Conservation (phyloP, 2,888 invertebrate species). For the Lacanobia wlatinum region DNA sequence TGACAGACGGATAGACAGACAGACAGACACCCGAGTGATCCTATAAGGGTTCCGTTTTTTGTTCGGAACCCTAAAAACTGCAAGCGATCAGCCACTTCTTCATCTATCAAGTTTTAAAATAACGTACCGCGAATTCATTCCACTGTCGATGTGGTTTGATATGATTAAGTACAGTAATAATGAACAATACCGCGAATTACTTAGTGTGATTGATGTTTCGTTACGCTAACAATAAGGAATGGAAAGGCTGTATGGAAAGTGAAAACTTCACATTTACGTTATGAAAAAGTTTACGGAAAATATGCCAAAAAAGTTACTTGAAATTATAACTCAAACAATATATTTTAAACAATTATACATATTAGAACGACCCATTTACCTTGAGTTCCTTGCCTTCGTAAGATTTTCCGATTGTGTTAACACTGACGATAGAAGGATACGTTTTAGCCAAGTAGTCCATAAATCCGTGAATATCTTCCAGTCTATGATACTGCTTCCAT, state of each 20-base stretch:
- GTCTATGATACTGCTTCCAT: constrained; percentile 95
- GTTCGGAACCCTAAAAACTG: no score
- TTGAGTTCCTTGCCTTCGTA: constrained; percentile 94
- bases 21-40: no score
- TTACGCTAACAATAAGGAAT: constrained; percentile 36
- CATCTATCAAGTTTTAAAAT: neutral
- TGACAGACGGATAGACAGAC: no score
- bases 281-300: no score
- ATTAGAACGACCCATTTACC: constrained; percentile 78
- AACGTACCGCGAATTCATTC: constrained; percentile 32
- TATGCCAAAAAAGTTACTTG: neutral
- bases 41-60: no score
- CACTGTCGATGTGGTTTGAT: constrained; percentile 29
- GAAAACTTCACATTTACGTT: constrained; percentile 1
- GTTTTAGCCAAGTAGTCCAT: constrained; percentile 94
- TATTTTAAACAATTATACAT: neutral
- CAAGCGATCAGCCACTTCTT: neutral
- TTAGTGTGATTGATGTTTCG: constrained; percentile 44
- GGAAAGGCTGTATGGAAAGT: constrained; percentile 30
- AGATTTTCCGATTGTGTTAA: constrained; percentile 94
- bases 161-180: constrained; percentile 28
- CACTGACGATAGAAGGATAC: constrained; percentile 93
- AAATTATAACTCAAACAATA: neutral
- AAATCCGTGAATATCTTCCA: constrained; percentile 94
- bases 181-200: constrained; percentile 26